Base-by-base conservation (phyloP, 30 jellyfish, hydroid and myxozoan species). In the Phacellophora camtschatica region DNA sequence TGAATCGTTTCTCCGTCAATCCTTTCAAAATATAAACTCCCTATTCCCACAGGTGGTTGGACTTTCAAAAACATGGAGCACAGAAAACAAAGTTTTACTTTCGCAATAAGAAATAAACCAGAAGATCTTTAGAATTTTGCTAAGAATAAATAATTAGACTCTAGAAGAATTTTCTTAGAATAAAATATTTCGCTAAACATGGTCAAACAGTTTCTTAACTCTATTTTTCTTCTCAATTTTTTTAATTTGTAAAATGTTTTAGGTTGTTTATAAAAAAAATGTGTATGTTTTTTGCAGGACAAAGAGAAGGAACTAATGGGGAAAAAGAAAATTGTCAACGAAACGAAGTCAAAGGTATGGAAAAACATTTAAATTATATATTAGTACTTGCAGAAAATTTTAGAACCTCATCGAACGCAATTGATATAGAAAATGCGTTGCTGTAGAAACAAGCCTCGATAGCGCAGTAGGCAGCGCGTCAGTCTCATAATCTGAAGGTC, bases 341-440 rank as follows among this genome's bases (percentile, higher is more conserved):
- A 92, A 66, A 85, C 98, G n/a, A 92, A 92, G 36, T 92, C 98
- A 8, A 92, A 92, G 88, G 98, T 85, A 62, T 8, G 32, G 20
- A 18, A n/a, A n/a, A 12, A 66, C 15, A 39, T 39, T 15, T 39
- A 39, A 7, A 39, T 39, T 39, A 15, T 39, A n/a, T n/a, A n/a
- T n/a, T n/a, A n/a, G n/a, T n/a, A n/a, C n/a, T n/a, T n/a, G n/a
- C n/a, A n/a, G n/a, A n/a, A n/a, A n/a, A n/a, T n/a, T n/a, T n/a
- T n/a, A n/a, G n/a, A n/a, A n/a, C n/a, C n/a, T n/a, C n/a, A n/a
- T n/a, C n/a, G n/a, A n/a, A n/a, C n/a, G n/a, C n/a, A n/a, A n/a
- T n/a, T n/a, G n/a, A n/a, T n/a, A n/a, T n/a, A n/a, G n/a, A n/a
- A n/a, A n/a, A n/a, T n/a, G n/a, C n/a, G n/a, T n/a, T n/a, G n/a